These are phyloP conservation scores for Volucella inanis DNA, from an alignment of 2,888 invertebrate species.

Conservation along the genomic window DNA sequence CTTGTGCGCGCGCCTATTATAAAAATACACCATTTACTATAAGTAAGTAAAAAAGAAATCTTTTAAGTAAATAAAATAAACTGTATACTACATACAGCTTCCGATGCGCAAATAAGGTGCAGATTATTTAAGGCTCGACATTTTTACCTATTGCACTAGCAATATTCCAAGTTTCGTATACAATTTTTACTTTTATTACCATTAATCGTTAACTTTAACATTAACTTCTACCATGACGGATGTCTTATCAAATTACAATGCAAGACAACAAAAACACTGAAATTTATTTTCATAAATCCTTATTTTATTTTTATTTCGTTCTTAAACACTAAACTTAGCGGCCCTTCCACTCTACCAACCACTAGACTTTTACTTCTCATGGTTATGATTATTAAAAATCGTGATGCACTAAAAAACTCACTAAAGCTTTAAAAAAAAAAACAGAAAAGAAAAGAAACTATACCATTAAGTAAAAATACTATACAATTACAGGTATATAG, in stretches of 20 bases:
- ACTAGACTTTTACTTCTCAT: conserved; percentile 39
- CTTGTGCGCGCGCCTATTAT: too few species aligned
- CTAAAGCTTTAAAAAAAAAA: conserved; percentile 29
- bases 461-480: conserved; percentile 58
- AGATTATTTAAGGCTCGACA: too few species aligned
- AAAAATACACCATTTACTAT: too few species aligned
- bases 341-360: conserved; percentile 49
- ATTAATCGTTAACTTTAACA: too few species aligned
- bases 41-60: too few species aligned
- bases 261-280: neutral
- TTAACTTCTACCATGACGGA: too few species aligned
- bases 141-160: too few species aligned
- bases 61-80: too few species aligned
- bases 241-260: neutral
- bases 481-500: conserved; percentile 55
- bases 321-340: conserved; percentile 35
- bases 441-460: conserved; percentile 1
- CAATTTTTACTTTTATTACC: too few species aligned
- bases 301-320: conserved; percentile 51
- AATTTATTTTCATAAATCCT: conserved; percentile 49
- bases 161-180: too few species aligned
- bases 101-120: too few species aligned
- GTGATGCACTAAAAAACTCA: conserved; percentile 61
- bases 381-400: conserved; percentile 47
- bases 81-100: too few species aligned